A percentile compares a stretch with the other conserved stretches of the same genome.
Conservation (phyloP, 2,888 invertebrate genomes). For the Ethmia dodecea region DNA sequence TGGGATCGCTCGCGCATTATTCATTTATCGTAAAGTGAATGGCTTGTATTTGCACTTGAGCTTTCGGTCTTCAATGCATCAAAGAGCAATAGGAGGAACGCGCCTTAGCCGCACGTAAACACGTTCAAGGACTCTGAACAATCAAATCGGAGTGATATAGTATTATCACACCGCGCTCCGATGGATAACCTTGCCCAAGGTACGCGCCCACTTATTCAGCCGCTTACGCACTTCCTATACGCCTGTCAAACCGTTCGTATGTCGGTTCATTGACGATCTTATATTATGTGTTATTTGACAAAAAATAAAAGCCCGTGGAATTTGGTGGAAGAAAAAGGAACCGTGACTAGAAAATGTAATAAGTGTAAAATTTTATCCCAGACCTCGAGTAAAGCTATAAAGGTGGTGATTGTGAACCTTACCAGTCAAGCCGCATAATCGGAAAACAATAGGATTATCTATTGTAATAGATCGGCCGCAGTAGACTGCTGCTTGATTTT, state of each 20-base stretch:
- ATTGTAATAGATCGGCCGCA: too few species aligned
- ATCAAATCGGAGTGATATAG: constrained; percentile 30
- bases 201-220: constrained; percentile 3
- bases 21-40: constrained; percentile 15
- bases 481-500: too few species aligned
- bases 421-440: too few species aligned
- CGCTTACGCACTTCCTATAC: constrained; percentile 19
- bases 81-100: constrained; percentile 27
- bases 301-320: too few species aligned
- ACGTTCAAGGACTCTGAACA: constrained; percentile 44
- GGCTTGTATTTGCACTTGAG: constrained; percentile 15
- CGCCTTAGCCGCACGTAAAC: constrained; percentile 31
- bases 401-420: too few species aligned
- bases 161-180: constrained; percentile 21
- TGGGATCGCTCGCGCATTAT: constrained; percentile 16
- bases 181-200: constrained; percentile 16
- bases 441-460: too few species aligned
- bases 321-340: too few species aligned
- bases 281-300: too few species aligned
- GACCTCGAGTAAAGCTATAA: too few species aligned
- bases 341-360: too few species aligned
- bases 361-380: too few species aligned
- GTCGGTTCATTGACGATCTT: too few species aligned
- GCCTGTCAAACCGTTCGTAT: constrained; percentile 4
- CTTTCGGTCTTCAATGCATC: constrained; percentile 24